These are phyloP conservation scores for Eristalis intricaria DNA, from an alignment of 2,888 invertebrate species.

Conservation along the genomic window DNA sequence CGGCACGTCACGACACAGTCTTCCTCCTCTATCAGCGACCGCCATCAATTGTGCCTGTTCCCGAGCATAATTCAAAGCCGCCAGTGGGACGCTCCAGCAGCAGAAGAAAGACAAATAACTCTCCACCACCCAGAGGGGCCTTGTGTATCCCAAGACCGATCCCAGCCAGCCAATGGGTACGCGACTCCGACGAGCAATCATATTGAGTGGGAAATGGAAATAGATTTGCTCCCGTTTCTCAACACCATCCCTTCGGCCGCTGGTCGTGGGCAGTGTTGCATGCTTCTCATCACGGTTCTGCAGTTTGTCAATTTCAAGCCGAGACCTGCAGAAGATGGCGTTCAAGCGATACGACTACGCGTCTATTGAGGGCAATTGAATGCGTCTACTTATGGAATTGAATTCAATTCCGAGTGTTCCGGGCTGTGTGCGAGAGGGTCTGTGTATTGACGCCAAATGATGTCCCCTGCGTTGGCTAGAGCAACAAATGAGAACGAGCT, in stretches of 20 bases:
- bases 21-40: not conserved
- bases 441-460: conserved; percentile 31
- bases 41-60: not conserved
- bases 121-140: not conserved
- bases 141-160: conserved; percentile 11
- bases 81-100: not conserved
- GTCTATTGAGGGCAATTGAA: conserved; percentile 58
- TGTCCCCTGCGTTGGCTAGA: not conserved
- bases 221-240: conserved; percentile 50
- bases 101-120: not conserved
- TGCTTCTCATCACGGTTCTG: conserved; percentile 10
- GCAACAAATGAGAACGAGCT: too few relatives aligned
- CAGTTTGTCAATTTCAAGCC: conserved; percentile 30
- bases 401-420: conserved; percentile 48
- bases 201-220: conserved; percentile 46
- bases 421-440: not conserved
- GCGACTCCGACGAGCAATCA: not conserved
- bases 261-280: not conserved
- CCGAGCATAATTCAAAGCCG: not conserved
- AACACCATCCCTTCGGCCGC: conserved; percentile 1
- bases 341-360: conserved; percentile 23
- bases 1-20: not conserved
- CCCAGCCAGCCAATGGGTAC: conserved; percentile 24
- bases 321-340: not conserved
- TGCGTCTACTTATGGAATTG: conserved; percentile 64